These are phyloP conservation scores for Oryzias celebensis DNA, from an alignment of 2,113 vertebrate genomes.

Conservation along the genomic window DNA sequence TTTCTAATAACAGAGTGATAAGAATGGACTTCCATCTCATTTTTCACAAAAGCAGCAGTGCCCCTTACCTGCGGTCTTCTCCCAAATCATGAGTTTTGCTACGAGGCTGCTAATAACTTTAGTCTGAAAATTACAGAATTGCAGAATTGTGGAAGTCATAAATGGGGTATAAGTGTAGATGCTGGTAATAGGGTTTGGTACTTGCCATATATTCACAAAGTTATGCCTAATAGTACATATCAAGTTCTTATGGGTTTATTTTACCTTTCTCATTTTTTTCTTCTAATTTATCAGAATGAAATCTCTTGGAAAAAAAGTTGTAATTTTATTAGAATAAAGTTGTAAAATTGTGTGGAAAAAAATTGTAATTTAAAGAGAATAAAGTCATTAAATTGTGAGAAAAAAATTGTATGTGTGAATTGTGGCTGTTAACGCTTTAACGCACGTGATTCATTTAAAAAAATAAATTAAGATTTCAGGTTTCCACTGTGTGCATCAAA, in stretches of 20 bases:
- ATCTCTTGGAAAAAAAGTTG: too few species aligned
- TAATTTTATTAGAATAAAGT: too few species aligned
- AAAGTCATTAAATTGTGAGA: too few species aligned
- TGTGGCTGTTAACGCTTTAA: too few species aligned
- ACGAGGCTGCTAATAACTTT: slow-evolving; percentile 64
- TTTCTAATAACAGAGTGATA: slow-evolving; percentile 73
- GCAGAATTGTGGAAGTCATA: slow-evolving; percentile 53
- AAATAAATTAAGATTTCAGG: too few species aligned
- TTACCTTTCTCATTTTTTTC: too few species aligned
- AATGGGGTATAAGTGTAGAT: slow-evolving; percentile 63
- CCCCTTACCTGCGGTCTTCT: slow-evolving; percentile 63
- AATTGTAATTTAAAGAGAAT: too few species aligned
- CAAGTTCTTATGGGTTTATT: background rate
- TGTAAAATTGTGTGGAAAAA: too few species aligned
- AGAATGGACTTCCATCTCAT: slow-evolving; percentile 61
- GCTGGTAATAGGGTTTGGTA: slow-evolving; percentile 43
- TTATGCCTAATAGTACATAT: slow-evolving; percentile 32
- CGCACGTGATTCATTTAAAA: too few species aligned
- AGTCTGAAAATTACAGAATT: slow-evolving; percentile 59
- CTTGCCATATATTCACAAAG: slow-evolving; percentile 37
- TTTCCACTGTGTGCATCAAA: too few species aligned
- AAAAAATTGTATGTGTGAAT: too few species aligned
- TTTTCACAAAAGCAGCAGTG: slow-evolving; percentile 72
- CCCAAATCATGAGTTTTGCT: slow-evolving; percentile 59
- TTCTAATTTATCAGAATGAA: too few species aligned